Conservation (phyloP, 2,797 vertebrate genomes). For the Clarias pachynema region DNA sequence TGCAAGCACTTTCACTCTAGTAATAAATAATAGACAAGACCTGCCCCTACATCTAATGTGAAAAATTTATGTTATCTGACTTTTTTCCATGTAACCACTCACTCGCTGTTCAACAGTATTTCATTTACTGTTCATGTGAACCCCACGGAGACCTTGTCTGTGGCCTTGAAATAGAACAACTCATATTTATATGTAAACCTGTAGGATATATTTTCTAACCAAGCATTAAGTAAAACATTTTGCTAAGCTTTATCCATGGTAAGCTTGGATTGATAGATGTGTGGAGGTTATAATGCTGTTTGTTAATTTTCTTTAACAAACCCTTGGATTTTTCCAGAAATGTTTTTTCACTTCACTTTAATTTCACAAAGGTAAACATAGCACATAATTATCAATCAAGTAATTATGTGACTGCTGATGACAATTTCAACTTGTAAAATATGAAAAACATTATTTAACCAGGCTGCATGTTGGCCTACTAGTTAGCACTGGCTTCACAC, state of each 20-base stretch:
- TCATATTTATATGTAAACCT: background rate
- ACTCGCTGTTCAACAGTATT: background rate
- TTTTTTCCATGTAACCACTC: slow-evolving; percentile 31
- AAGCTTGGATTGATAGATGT: no score
- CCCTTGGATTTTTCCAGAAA: background rate
- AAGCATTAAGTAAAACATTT: background rate
- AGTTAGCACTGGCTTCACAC: no score
- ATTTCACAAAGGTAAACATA: background rate
- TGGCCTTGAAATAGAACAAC: background rate
- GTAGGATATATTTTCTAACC: background rate
- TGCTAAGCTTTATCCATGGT: background rate
- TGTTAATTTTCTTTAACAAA: background rate
- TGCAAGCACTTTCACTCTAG: slow-evolving; percentile 39
- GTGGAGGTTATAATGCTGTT: background rate
- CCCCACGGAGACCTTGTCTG: background rate
- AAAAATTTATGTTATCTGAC: slow-evolving; percentile 56
- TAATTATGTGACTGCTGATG: background rate
- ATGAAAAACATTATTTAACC: background rate
- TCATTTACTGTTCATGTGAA: slow-evolving; percentile 2
- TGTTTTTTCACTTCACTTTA: background rate
- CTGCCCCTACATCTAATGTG: slow-evolving; percentile 44
- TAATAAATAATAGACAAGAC: slow-evolving; percentile 58
- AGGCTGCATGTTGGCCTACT: no score
- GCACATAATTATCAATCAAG: background rate
- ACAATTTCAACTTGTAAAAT: background rate